Conservation (phyloP, 2,888 invertebrate species). For the Euzophera pinguis region DNA sequence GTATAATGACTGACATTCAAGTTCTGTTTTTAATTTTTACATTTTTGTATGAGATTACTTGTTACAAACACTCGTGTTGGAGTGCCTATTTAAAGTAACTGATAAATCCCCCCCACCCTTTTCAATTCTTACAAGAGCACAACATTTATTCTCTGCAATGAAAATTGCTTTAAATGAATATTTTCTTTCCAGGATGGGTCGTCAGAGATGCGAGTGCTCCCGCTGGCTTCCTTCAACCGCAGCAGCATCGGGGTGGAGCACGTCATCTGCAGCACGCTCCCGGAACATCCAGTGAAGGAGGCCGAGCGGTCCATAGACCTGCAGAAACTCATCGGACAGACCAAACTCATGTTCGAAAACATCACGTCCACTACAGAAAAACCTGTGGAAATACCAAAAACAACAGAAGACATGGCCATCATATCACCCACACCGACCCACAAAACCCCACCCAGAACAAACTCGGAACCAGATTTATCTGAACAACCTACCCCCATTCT, state of each 20-base stretch:
- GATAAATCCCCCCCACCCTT: no score
- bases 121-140: no score
- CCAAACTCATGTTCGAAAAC: slow-evolving; percentile 34
- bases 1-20: no score
- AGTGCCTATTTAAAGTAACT: no score
- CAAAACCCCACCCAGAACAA: slow-evolving; percentile 11
- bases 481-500: slow-evolving; percentile 26
- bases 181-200: slow-evolving; percentile 53
- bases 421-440: neutral
- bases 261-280: neutral
- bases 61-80: no score
- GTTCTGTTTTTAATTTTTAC: no score
- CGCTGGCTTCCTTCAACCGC: slow-evolving; percentile 56
- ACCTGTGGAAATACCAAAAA: neutral
- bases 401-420: neutral
- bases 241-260: slow-evolving; percentile 27
- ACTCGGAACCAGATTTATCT: slow-evolving; percentile 10
- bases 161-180: neutral
- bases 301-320: slow-evolving; percentile 64
- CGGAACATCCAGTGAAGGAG: slow-evolving; percentile 55
- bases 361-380: slow-evolving; percentile 5
- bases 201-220: slow-evolving; percentile 49
- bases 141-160: neutral
- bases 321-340: slow-evolving; percentile 57
- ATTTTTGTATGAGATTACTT: no score